Evolutionary conservation across 2,888 invertebrate species (phyloP), one percentile per base, ranked within the genome.

Genomic region (Apantesis nais): DNA sequence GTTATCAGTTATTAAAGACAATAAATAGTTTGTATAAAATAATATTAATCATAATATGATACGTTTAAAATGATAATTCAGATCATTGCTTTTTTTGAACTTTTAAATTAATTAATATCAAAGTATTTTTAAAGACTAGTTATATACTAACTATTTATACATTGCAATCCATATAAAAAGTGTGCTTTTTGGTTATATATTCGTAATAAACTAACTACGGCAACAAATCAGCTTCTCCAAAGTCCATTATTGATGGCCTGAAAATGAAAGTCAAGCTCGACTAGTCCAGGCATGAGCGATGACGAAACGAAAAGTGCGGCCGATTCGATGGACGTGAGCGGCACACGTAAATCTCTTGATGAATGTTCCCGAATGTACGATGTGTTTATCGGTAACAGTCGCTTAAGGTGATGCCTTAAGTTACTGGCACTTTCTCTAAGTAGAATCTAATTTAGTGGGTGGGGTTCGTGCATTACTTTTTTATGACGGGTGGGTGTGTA

Each of bases 281-380:
- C 48, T 75, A 79, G 79, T 76, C 78, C 71, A 77, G 68, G 72
- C 74, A 82, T 82, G 81, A 82, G 78, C 78, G 81, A 82, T 82
- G 83, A 76, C 73, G 83, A 75, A 74, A 74, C 74, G 74, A 75
- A 77, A 76, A 82, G 81, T 79, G 76, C 74, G 77, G 73, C 74
- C 68, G 71, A 70, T 69, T 61, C 48, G 66, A 58, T 67, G 72
- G 62, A 82, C 81, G 81, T 82, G 83, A 82, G 79, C 16, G 70
- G 83, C 77, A 82, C 75, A 68, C 77, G 75, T 76, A 82, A 82
- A 79, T 75, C 81, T 74, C 66, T 78, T 82, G 81, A 82, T 82
- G 79, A 82, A 82, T 82, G 83, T 82, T 80, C 81, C 60, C 68
- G 72, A 69, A 77, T 67, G 75, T 64, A 75, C 74, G 76, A 79